phyloP scores from a whole-genome alignment of 2,888 invertebrate species.

The Zhengitettix transpicula region DNA sequence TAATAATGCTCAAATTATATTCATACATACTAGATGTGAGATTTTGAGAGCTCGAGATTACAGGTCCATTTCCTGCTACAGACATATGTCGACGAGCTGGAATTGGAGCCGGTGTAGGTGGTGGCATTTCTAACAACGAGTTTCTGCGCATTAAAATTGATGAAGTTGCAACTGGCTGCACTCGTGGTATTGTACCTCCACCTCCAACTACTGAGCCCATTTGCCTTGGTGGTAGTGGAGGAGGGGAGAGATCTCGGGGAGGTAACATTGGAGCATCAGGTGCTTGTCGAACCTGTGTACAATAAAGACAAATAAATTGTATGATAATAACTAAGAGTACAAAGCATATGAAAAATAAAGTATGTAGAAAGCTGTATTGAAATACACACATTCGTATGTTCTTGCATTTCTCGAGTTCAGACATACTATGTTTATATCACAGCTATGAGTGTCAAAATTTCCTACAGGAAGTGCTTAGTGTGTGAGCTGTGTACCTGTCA shows the following conservation, averaged over 20 bases:
- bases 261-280: constrained; percentile 53
- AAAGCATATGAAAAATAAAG: too few relatives aligned
- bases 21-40: background rate
- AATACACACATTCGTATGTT: too few relatives aligned
- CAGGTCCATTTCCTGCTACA: constrained; percentile 21
- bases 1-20: background rate
- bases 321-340: too few relatives aligned
- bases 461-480: too few relatives aligned
- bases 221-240: constrained; percentile 45
- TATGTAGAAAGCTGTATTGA: too few relatives aligned
- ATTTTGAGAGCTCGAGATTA: background rate
- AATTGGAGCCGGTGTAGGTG: constrained; percentile 15
- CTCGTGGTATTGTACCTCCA: constrained; percentile 11
- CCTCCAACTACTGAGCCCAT: constrained; percentile 24
- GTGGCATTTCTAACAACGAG: constrained; percentile 26
- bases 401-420: too few relatives aligned
- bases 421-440: too few relatives aligned
- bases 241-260: constrained; percentile 44
- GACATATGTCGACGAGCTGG: constrained; percentile 15
- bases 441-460: too few relatives aligned
- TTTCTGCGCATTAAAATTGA: constrained; percentile 33
- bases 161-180: constrained; percentile 21
- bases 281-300: constrained; percentile 36
- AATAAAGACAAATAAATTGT: too few relatives aligned
- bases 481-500: too few relatives aligned